Evolutionary conservation across 2,888 invertebrate species (phyloP), one percentile per base, ranked within the genome.

Genomic region (Epirrita christyi): DNA sequence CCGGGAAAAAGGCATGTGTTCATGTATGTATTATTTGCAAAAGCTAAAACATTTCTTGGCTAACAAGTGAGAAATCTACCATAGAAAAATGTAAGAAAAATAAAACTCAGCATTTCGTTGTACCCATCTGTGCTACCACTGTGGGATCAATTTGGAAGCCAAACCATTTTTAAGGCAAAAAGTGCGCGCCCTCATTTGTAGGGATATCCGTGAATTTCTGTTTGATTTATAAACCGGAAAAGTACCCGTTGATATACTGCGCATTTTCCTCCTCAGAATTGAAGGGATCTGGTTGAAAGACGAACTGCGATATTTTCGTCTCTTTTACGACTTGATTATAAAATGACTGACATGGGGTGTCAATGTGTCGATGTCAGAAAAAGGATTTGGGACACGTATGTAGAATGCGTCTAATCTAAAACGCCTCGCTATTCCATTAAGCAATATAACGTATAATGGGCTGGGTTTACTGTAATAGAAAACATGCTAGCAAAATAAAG

Each of bases 161-260:
- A 55, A 55, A 51, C 51, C 40, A 42, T 50, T 55, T 42, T 29
- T 8, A 36, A 42, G 46, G 59, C 50, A 59, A 59, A 54, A 59
- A 59, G 40, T 29, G 43, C 44, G 43, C 46, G 32, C 36, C 40
- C 51, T 59, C 66, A 59, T 68, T 75, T 71, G 66, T 63, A 58
- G 58, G 59, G 68, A 71, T 66, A 67, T 68, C 70, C 61, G 67
- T 67, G 65, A 71, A 67, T 68, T 71, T 71, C 61, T 48, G 59
- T 55, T 55, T 75, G 78, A 78, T 78, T 80, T 80, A 80, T 73
- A 72, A 74, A 67, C 72, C 73, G 75, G 76, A 76, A 76, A 69
- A 78, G 75, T 67, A 71, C 66, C 66, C 56, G 61, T 56, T 76
- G 76, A 80, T 77, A 78, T 78, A 77, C 75, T 54, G 63, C 58